These are phyloP conservation scores for Andrena haemorrhoa DNA, from an alignment of 2,888 invertebrate genomes.

Conservation along the genomic window DNA sequence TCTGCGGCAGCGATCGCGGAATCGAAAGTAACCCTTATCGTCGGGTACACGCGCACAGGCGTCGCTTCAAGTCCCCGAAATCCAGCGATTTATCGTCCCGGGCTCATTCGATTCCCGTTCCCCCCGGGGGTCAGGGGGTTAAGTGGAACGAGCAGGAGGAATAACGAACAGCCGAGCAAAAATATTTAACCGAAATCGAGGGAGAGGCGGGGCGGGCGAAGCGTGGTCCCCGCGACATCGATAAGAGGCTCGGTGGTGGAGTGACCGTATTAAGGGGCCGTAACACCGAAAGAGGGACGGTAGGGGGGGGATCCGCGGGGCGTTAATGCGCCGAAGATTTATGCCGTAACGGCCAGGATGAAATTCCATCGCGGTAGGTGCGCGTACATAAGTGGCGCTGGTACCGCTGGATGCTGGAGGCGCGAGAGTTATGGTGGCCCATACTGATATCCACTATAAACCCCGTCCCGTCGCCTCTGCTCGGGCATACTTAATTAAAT, in stretches of 20 bases:
- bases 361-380: slow-evolving; percentile 80
- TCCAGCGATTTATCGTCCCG: slow-evolving; percentile 45
- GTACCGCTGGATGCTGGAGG: slow-evolving; percentile 65
- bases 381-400: slow-evolving; percentile 70
- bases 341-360: slow-evolving; percentile 80
- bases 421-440: slow-evolving; percentile 77
- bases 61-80: slow-evolving; percentile 31
- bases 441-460: slow-evolving; percentile 79
- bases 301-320: slow-evolving; percentile 67
- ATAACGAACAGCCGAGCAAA: slow-evolving; percentile 26
- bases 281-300: slow-evolving; percentile 60
- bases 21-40: slow-evolving; percentile 3
- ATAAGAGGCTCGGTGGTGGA: slow-evolving; percentile 43
- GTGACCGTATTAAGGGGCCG: slow-evolving; percentile 73
- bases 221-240: slow-evolving; percentile 19
- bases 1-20: background rate
- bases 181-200: slow-evolving; percentile 22
- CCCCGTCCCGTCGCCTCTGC: slow-evolving; percentile 67
- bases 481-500: slow-evolving; percentile 82
- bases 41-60: background rate
- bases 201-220: background rate
- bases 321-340: slow-evolving; percentile 82
- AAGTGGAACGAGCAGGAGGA: slow-evolving; percentile 35
- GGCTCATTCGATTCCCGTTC: slow-evolving; percentile 25
- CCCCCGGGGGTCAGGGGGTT: slow-evolving; percentile 43